Evolutionary conservation across 2,797 vertebrate genomes (phyloP), one percentile per base, ranked within the genome.

Genomic region (Oophaga sylvatica): DNA sequence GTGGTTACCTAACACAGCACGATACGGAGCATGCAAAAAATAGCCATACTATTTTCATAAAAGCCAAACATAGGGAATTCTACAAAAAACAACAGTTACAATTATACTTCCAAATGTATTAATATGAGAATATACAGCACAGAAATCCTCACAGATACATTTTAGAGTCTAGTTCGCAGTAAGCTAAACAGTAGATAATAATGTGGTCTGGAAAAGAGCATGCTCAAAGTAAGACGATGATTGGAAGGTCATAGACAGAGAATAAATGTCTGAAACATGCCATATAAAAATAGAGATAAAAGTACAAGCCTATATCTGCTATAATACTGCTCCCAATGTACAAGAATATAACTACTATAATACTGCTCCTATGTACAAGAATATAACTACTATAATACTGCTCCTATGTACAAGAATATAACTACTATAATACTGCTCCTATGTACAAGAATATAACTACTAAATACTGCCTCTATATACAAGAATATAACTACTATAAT

Each of bases 341-440:
- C n/a, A 67, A 29, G n/a, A 67, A 41, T 71, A 71, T 71, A 71
- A 71, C 31, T 71, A 71, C 68, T 71, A 71, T 71, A 71, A 71
- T 71, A 71, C 68, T 71, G 68, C 70, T 11, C 41, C 71, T 75
- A 48, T 75, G 19, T 48, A 75, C 71, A 75, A 75, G 71, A 75
- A 75, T 75, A 75, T 75, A 75, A 75, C 71, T 75, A 75, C 71
- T 75, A 75, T 75, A 75, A 75, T 48, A 75, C 71, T 75, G 71
- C n/a, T 11, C 19, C 71, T 48, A 48, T 75, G 19, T 75, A 48
- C 71, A 75, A 75, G 71, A 75, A 75, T 48, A 75, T 75, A 75
- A 75, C 71, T 75, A 75, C 71, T 75, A 75, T 75, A 75, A 48
- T 75, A 75, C 71, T 75, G 71, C 71, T 5, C 71, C 71, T 48